A percentile compares a stretch with the other conserved stretches of the same genome.
Evolutionary conservation across 2,888 invertebrate genomes (phyloP).

Genomic region (Xylota sylvarum): DNA sequence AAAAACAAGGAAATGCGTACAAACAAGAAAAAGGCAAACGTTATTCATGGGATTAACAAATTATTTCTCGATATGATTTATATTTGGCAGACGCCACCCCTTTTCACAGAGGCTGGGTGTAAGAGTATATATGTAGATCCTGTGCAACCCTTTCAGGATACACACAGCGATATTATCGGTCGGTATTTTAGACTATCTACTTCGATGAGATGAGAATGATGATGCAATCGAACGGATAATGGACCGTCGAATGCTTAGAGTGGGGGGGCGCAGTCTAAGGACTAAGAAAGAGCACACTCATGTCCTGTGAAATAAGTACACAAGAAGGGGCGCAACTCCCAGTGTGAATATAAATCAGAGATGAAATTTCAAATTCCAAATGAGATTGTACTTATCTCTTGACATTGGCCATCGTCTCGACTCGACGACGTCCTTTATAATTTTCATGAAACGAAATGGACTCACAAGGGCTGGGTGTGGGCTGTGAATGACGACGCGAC

Average conservation of each 20-base stretch:
- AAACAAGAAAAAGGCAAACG: slow-evolving; percentile 60
- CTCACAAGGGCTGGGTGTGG: slow-evolving; percentile 12
- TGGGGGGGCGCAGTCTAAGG: neutral
- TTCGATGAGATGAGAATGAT: slow-evolving; percentile 12
- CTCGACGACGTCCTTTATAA: slow-evolving; percentile 19
- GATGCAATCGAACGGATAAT: slow-evolving; percentile 70
- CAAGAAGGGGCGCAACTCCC: slow-evolving; percentile 14
- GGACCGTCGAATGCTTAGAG: slow-evolving; percentile 29
- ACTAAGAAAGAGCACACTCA: slow-evolving; percentile 35
- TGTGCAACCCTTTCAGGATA: slow-evolving; percentile 61
- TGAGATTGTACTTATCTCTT: slow-evolving; percentile 54
- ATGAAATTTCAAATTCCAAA: slow-evolving; percentile 63
- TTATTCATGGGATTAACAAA: slow-evolving; percentile 75
- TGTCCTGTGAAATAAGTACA: slow-evolving; percentile 17
- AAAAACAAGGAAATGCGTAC: slow-evolving; percentile 35
- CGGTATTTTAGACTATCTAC: slow-evolving; percentile 19
- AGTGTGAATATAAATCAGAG: slow-evolving; percentile 61
- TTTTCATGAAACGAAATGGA: slow-evolving; percentile 20
- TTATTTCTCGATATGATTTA: slow-evolving; percentile 75
- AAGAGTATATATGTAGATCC: neutral
- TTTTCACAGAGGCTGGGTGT: neutral
- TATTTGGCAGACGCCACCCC: slow-evolving; percentile 67
- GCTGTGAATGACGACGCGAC: neutral
- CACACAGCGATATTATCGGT: slow-evolving; percentile 26
- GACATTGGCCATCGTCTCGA: slow-evolving; percentile 44